Evolutionary conservation across 2,797 vertebrate genomes (phyloP), one percentile per base, ranked within the genome.

Genomic region (Graptemys geographica): DNA sequence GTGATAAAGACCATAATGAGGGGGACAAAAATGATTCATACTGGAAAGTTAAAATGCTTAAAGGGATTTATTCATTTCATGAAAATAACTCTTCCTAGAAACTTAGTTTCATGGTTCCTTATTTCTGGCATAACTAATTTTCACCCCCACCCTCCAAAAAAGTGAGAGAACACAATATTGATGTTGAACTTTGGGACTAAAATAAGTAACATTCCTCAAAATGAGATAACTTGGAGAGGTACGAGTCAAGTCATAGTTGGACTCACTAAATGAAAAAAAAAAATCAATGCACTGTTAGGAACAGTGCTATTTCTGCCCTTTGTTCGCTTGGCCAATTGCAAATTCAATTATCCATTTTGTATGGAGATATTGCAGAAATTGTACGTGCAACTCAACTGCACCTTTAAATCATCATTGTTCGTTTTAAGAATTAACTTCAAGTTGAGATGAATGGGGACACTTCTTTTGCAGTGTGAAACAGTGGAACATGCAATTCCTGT

Each of bases 61-160:
- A 47, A 13, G 51, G 23, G 3, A 90, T 88, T 92, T 96, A 72
- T 72, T 93, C 72, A 86, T 74, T 83, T 57, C 83, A 78, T 56
- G 85, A 94, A 94, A 2, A 3, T 83, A 0, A 41, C 79, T 19
- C 44, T 89, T 33, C 55, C 49, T n/a, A 56, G 41, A 86, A n/a
- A 84, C 44, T 78, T 44, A 27, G 72, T 80, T 89, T 93, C 41
- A 11, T 19, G 1, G 62, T 83, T 94, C 10, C 65, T 85, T 51
- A 5, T 44, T 21, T 79, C 6, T 57, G 13, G 16, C 76, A 31
- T 1, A 90, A 1, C 4, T 92, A 49, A 44, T 28, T 91, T 81
- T 53, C 59, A 33, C 5, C 6, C 31, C 31, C 59, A 31, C 57
- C 12, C 6, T 16, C 41, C 90, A 16, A 55, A 83, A 95, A 94